Evolutionary conservation across 2,888 invertebrate species (phyloP).

Genomic region (Tenthredo mesomela): DNA sequence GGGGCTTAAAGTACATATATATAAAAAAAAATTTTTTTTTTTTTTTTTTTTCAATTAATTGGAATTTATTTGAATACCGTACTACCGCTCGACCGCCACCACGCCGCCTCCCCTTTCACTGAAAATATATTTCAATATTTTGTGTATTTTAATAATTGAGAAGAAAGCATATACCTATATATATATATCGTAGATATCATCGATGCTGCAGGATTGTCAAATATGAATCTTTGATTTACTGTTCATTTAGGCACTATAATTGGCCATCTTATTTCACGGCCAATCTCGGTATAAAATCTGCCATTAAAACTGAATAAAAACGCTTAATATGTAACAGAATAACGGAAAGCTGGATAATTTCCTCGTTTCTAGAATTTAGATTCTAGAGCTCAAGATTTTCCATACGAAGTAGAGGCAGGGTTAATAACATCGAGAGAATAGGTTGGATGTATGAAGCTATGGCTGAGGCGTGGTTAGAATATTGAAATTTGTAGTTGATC

Average conservation of each 20-base stretch:
- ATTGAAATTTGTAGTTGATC: slow-evolving; percentile 51
- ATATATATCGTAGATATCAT: neutral
- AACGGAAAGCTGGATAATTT: neutral
- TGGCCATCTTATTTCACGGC: neutral
- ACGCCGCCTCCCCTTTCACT: neutral
- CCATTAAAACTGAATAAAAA: neutral
- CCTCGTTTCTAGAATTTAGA: slow-evolving; percentile 4
- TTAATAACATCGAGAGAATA: slow-evolving; percentile 49
- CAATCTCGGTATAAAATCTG: neutral
- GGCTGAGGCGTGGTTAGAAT: slow-evolving; percentile 47
- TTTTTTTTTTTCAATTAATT: slow-evolving; percentile 8
- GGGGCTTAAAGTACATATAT: slow-evolving; percentile 8
- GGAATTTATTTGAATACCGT: slow-evolving; percentile 39
- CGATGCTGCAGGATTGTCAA: neutral
- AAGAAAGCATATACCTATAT: neutral
- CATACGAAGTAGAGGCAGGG: neutral
- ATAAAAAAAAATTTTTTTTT: too few relatives aligned
- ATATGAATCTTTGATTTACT: neutral
- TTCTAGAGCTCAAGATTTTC: neutral
- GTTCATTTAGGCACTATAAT: neutral
- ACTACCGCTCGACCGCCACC: too few relatives aligned
- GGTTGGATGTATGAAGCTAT: slow-evolving; percentile 36
- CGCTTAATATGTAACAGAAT: neutral
- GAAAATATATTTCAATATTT: neutral
- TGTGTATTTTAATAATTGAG: neutral